These are phyloP conservation scores for Xenentodon cancila DNA, from an alignment of 2,797 vertebrate genomes.

Conservation along the genomic window DNA sequence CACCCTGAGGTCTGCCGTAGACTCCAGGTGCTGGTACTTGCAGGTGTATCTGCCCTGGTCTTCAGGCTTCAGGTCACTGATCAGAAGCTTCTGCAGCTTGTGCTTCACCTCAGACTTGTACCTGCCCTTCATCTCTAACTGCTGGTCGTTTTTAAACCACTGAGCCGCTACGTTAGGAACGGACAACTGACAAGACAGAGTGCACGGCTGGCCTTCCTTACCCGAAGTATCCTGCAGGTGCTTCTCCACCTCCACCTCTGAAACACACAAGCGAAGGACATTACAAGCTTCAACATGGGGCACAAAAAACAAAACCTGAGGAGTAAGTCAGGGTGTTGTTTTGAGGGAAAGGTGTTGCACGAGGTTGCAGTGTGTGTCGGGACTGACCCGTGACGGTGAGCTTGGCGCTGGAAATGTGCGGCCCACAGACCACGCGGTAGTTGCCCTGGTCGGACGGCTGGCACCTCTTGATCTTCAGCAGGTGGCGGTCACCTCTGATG, in stretches of 20 bases:
- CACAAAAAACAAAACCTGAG: not conserved
- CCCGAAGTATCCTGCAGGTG: conserved; percentile 91
- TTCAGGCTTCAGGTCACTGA: conserved; percentile 90
- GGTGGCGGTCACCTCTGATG: conserved; percentile 88
- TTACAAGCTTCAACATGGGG: not conserved
- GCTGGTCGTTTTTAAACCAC: conserved; percentile 93
- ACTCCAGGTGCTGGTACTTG: conserved; percentile 90
- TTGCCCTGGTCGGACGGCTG: conserved; percentile 92
- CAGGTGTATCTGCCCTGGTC: conserved; percentile 93
- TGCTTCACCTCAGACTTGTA: conserved; percentile 89
- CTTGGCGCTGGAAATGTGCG: conserved; percentile 96
- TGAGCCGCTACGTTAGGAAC: conserved; percentile 92
- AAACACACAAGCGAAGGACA: conserved; percentile 40
- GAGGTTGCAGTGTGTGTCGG: not conserved
- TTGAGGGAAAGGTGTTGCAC: not conserved
- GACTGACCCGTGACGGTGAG: conserved; percentile 92
- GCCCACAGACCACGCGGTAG: conserved; percentile 96
- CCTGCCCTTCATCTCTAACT: conserved; percentile 89
- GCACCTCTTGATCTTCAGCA: conserved; percentile 89
- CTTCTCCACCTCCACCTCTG: conserved; percentile 92
- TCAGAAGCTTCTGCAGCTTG: conserved; percentile 93
- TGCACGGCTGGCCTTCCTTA: conserved; percentile 93
- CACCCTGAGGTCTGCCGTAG: conserved; percentile 90
- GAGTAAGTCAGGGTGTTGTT: not conserved
- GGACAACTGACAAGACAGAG: conserved; percentile 94